Evolutionary conservation across 1,140 invertebrate species (phyloP), one percentile per base, ranked within the genome.

Genomic region (Diploscapter pachys): DNA sequence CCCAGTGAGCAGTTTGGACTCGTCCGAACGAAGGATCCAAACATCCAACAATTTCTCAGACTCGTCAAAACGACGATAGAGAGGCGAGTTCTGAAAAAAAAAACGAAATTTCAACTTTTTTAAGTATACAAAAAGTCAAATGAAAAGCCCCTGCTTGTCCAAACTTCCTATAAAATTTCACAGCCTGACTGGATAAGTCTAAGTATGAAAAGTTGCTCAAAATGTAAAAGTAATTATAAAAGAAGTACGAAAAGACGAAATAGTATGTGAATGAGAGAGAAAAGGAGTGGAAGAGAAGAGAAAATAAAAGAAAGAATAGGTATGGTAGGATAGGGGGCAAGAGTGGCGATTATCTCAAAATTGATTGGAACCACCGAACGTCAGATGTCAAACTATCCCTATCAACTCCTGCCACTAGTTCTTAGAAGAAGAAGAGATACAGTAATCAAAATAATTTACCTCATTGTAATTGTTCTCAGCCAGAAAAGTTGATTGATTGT

Each of bases 1-100:
- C 4, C 87, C 89, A 84, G 94, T 93, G 31, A 94, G 89, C 48
- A 73, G 89, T 73, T 62, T 90, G 85, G 61, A 89, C 82, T 72
- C 90, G 87, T 52, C 92, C 86, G 70, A 90, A 87, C 0, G 93
- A 90, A 59, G 51, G 8, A 80, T 76, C 74, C 79, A 77, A 4
- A 80, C 70, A 62, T 79, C 78, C 52, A 79, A n/a, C 8, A 53
- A 51, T 68, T 57, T 54, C 50, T 57, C 54, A 31, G 63, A 79
- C n/a, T 53, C n/a, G 11, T n/a, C 8, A 4, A 6, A 54, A 53
- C 55, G 31, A 65, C 8, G 8, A 31, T 65, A 65, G 63, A 65
- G 51, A 2, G 8, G 6, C 9, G 6, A 65, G 13, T 65, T 31
- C 57, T 11, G 57, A 59, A 59, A 11, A 59, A 59, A 59, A 11